A percentile compares a stretch with the other conserved stretches of the same genome.
Conservation (phyloP, 2,888 invertebrate genomes). For the Drosophila nr. fundita region DNA sequence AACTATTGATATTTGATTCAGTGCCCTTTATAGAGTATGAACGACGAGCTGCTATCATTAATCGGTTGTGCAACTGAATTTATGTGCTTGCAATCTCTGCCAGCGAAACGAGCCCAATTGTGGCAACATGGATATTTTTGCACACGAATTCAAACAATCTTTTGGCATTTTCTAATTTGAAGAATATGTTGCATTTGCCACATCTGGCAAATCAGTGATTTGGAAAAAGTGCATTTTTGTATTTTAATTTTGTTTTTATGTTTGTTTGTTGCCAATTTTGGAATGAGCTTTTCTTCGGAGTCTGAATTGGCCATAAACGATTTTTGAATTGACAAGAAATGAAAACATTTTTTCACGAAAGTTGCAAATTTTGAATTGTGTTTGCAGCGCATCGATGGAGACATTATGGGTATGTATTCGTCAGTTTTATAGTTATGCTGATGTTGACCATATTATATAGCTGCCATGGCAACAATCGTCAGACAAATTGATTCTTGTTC, state of each 20-base stretch:
- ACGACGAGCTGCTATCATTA: too few relatives aligned
- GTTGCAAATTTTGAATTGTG: neutral
- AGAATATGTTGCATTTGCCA: too few relatives aligned
- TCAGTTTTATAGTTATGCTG: neutral
- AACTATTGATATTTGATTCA: neutral
- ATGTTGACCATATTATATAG: neutral
- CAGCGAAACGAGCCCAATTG: neutral
- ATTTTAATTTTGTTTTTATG: neutral
- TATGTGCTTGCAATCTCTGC: neutral
- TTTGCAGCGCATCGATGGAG: neutral
- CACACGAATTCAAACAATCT: neutral
- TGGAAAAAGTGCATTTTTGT: neutral
- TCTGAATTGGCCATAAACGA: neutral
- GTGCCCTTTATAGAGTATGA: too few relatives aligned
- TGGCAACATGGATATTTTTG: neutral
- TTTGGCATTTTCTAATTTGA: too few relatives aligned
- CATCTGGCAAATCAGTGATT: neutral
- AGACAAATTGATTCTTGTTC: too few relatives aligned
- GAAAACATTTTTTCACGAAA: neutral
- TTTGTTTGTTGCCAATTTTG: neutral
- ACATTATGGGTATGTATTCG: neutral
- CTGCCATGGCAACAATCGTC: neutral
- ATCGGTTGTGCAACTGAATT: too few relatives aligned
- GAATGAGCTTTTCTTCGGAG: neutral
- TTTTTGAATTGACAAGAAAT: neutral